Percentiles rank a stretch among this genome's conserved stretches.
Conservation (phyloP, 30 jellyfish, hydroid and myxozoan genomes). For the Hydra vulgaris region DNA sequence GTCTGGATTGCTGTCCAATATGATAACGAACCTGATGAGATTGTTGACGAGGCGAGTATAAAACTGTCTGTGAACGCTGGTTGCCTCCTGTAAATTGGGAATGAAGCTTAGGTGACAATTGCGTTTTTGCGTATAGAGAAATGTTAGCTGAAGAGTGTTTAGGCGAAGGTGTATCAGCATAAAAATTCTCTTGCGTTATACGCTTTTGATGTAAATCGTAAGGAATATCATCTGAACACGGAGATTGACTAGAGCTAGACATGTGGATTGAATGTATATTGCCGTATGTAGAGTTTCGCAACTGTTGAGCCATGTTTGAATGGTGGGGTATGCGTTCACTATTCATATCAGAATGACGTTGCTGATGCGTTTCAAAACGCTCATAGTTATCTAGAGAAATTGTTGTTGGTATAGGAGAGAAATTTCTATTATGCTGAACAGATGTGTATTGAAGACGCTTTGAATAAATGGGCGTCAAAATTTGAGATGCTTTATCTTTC, state of each 20-base stretch:
- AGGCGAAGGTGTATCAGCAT: neutral
- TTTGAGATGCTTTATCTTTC: neutral
- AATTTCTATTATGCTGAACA: neutral
- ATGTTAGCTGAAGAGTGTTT: neutral
- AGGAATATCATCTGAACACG: neutral
- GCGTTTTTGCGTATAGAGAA: neutral
- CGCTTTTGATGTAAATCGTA: conserved; percentile 4
- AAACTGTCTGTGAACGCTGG: conserved; percentile 9
- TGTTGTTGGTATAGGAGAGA: neutral
- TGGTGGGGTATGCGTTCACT: neutral
- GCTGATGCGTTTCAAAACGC: neutral
- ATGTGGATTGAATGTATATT: neutral
- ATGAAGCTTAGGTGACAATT: neutral
- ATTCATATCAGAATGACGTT: neutral
- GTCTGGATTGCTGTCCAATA: conserved; percentile 17
- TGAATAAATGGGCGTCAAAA: neutral
- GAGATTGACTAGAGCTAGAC: neutral
- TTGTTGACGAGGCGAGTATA: neutral
- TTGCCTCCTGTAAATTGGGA: conserved; percentile 2
- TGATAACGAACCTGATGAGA: neutral
- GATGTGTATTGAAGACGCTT: neutral
- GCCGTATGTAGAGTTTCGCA: neutral
- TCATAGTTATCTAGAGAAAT: neutral
- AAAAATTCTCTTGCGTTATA: neutral
- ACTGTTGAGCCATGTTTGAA: neutral